Evolutionary conservation across 2,888 invertebrate genomes (phyloP), one percentile per base, ranked within the genome.

Genomic region (Tillus elongatus): DNA sequence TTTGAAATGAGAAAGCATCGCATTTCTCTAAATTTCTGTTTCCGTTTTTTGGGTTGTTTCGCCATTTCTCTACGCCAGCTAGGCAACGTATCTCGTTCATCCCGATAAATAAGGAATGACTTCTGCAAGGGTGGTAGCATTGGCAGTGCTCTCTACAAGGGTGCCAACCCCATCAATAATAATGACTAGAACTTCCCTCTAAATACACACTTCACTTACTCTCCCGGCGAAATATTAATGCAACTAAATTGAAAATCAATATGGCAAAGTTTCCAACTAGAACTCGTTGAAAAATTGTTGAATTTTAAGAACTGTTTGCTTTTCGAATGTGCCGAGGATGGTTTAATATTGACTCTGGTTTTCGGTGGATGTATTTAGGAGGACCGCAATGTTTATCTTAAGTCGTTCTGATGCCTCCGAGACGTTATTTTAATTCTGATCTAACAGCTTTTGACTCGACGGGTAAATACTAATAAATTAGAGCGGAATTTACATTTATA

Each of bases 201-300:
- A 60, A 56, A 58, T 58, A 60, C 58, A 60, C 60, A 60, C 58
- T 58, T 51, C 58, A 56, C 53, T 58, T 59, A 57, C 58, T 60
- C 58, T 52, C 57, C 51, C 51, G 52, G 58, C 57, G 55, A 59
- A 60, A 60, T 60, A 60, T 60, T 60, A 60, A 60, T 60, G 58
- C 58, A 56, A 58, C 53, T 53, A 60, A 60, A 60, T 60, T 59
- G 60, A 58, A 59, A 60, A 60, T 60, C 60, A 52, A 60, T 60
- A 57, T 51, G 9, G 13, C 13, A 6, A 19, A 19, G 24, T n/a
- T 19, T 6, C 24, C 6, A 19, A 19, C 24, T 19, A n/a, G n/a
- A n/a, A n/a, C n/a, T n/a, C n/a, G n/a, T n/a, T n/a, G n/a, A n/a
- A n/a, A n/a, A n/a, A n/a, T n/a, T n/a, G n/a, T n/a, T n/a, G n/a